Conservation (phyloP, 1,140 invertebrate species). For the Listronotus oregonensis region DNA sequence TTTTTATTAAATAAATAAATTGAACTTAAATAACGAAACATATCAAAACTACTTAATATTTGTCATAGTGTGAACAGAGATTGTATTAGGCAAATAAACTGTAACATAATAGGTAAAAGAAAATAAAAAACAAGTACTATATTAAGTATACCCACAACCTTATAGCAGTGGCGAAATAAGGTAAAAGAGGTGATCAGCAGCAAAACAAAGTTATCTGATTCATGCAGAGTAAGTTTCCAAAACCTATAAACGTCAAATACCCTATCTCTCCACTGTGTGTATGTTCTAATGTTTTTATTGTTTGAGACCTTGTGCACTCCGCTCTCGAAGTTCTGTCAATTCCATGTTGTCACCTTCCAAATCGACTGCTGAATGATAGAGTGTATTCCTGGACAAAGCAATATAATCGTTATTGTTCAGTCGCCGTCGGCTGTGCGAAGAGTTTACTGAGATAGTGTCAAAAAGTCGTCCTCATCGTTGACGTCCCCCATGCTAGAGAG, state of each 20-base stretch:
- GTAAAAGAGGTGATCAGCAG: constrained; percentile 26
- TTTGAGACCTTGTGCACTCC: constrained; percentile 50
- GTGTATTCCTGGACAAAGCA: constrained; percentile 53
- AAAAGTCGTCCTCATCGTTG: constrained; percentile 52
- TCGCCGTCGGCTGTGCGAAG: constrained; percentile 37
- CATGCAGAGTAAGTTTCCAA: constrained; percentile 15
- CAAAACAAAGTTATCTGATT: constrained; percentile 1
- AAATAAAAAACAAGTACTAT: neutral
- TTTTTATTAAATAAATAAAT: no score
- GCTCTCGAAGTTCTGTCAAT: constrained; percentile 35
- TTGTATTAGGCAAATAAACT: no score
- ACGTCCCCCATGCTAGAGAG: constrained; percentile 19
- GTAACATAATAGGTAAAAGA: neutral
- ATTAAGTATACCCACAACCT: constrained; percentile 5
- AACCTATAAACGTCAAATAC: constrained; percentile 45
- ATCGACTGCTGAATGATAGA: constrained; percentile 55
- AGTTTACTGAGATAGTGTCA: constrained; percentile 52
- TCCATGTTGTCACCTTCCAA: constrained; percentile 49
- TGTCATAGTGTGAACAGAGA: no score
- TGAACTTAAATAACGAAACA: no score
- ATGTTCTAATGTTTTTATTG: constrained; percentile 51
- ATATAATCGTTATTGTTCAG: constrained; percentile 49
- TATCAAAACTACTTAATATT: no score
- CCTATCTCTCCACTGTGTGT: constrained; percentile 57
- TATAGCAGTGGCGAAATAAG: constrained; percentile 43